Evolutionary conservation across 2,888 invertebrate species (phyloP).

Genomic region (Diadegma fenestrale): DNA sequence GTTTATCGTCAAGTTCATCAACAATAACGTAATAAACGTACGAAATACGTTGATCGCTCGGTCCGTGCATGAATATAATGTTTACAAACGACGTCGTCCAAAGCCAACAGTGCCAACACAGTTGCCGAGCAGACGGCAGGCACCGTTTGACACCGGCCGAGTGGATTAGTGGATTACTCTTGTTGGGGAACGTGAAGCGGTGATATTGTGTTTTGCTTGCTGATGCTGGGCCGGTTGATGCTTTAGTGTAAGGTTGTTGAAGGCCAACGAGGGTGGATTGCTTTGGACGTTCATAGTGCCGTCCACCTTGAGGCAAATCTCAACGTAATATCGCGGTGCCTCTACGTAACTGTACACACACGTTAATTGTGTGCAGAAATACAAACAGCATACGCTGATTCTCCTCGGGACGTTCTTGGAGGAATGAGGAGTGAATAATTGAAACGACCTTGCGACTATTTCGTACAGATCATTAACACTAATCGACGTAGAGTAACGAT

Average conservation of each 20-base stretch:
- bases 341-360: constrained; percentile 25
- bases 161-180: constrained; percentile 70
- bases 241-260: constrained; percentile 23
- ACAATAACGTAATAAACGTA: not conserved
- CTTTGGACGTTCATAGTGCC: constrained; percentile 53
- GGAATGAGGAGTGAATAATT: no score
- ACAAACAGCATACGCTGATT: not conserved
- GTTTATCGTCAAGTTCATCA: not conserved
- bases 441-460: no score
- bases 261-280: constrained; percentile 52
- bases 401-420: no score
- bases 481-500: no score
- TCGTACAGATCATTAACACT: no score
- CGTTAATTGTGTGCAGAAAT: constrained; percentile 9
- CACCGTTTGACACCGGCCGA: constrained; percentile 64
- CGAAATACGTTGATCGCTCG: no score
- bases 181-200: constrained; percentile 64
- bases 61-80: not conserved
- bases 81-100: constrained; percentile 51
- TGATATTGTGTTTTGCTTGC: constrained; percentile 45
- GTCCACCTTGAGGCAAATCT: constrained; percentile 31
- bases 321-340: not conserved
- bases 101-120: constrained; percentile 61
- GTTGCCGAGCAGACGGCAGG: constrained; percentile 63
- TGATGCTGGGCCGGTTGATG: constrained; percentile 3